Percentiles rank a stretch among this genome's conserved stretches.
phyloP scores from a whole-genome alignment of 2,888 invertebrate genomes.

The Chironomus riparius region DNA sequence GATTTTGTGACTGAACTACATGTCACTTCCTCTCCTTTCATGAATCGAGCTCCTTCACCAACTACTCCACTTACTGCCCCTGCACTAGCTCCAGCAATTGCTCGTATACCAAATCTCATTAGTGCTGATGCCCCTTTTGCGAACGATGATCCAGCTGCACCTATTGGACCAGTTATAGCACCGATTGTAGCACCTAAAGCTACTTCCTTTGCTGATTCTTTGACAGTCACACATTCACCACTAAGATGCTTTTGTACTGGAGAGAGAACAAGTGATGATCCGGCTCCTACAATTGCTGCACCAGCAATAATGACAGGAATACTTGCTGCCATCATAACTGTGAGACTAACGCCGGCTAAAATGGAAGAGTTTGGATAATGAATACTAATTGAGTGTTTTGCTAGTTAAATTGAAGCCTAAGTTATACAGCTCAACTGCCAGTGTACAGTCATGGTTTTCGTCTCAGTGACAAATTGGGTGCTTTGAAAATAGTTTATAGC shows the following conservation, averaged over 20 bases:
- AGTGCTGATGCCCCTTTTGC: background rate
- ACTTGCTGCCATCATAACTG: background rate
- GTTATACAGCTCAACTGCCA: no score
- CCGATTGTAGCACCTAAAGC: background rate
- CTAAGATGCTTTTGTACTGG: background rate
- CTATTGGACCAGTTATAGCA: background rate
- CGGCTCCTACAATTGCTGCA: background rate
- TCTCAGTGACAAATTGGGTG: no score
- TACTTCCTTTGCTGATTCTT: background rate
- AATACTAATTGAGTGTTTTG: no score
- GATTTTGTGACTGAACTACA: background rate
- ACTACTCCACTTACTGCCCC: background rate
- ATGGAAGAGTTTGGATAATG: background rate
- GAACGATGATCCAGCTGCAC: background rate
- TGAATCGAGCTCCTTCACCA: background rate
- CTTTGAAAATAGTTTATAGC: no score
- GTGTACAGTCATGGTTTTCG: no score
- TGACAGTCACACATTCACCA: background rate
- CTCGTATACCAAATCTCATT: background rate
- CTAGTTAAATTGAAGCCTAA: no score
- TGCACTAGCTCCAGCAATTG: background rate
- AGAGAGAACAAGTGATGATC: background rate
- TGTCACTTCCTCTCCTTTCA: background rate
- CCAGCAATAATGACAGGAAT: background rate
- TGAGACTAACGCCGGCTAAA: background rate